Evolutionary conservation across 2,888 invertebrate species (phyloP).

Genomic region (Orchesella flavescens): DNA sequence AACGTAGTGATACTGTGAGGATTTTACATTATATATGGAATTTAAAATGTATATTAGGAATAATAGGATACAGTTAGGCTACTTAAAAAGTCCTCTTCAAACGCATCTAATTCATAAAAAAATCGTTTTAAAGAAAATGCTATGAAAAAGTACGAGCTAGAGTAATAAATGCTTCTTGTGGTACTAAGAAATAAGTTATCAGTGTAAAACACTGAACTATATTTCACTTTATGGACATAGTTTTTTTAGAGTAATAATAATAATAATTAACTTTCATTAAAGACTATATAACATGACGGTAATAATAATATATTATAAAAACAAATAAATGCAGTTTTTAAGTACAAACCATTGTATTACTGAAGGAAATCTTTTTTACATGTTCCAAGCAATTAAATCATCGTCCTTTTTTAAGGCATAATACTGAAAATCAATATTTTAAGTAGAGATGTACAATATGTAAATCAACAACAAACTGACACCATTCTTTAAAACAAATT

Average conservation of each 20-base stretch:
- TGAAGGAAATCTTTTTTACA: not conserved
- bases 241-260: not conserved
- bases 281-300: not conserved
- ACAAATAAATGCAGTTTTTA: slow-evolving; percentile 28
- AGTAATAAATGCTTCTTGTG: slow-evolving; percentile 13
- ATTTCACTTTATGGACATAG: not conserved
- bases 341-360: slow-evolving; percentile 22
- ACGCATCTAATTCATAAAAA: not conserved
- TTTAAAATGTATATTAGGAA: too few species aligned
- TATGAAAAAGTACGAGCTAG: not conserved
- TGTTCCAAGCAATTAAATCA: not conserved
- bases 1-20: too few species aligned
- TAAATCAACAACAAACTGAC: slow-evolving; percentile 1
- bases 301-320: not conserved
- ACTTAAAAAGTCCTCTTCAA: not conserved
- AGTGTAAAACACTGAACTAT: slow-evolving; percentile 1
- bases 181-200: slow-evolving; percentile 2
- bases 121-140: slow-evolving; percentile 11
- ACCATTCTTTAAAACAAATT: slow-evolving; percentile 7
- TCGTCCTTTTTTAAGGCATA: slow-evolving; percentile 1
- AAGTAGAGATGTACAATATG: slow-evolving; percentile 18
- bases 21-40: too few species aligned
- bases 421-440: slow-evolving; percentile 16
- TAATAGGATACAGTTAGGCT: too few species aligned
- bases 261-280: not conserved